A percentile compares a stretch with the other conserved stretches of the same genome.
These are phyloP conservation scores for Drosophila sp. DNA, from an alignment of 1,140 invertebrate genomes.

Conservation along the genomic window DNA sequence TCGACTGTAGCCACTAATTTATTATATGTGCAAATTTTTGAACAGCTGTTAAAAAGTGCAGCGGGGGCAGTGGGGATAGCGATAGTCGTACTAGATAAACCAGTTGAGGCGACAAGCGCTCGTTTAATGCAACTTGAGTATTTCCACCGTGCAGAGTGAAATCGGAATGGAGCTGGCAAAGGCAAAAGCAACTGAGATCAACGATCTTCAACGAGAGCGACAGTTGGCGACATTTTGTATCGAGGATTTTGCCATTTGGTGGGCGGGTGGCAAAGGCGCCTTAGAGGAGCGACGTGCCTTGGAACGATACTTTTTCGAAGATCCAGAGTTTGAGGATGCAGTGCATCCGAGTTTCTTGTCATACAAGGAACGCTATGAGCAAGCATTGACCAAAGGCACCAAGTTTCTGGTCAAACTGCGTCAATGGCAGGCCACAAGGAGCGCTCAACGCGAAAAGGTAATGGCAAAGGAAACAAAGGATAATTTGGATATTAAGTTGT, in stretches of 20 bases:
- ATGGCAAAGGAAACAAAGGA: conserved; percentile 6
- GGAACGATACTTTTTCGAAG: conserved; percentile 90
- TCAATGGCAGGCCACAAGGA: conserved; percentile 86
- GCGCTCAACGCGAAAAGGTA: background rate
- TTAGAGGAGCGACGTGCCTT: conserved; percentile 78
- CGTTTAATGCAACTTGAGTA: background rate
- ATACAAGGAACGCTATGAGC: conserved; percentile 93
- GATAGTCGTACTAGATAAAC: background rate
- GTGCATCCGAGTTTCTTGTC: conserved; percentile 91
- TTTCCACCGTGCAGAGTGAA: background rate
- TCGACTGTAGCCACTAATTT: too few species aligned
- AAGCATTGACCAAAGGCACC: conserved; percentile 90
- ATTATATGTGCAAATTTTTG: background rate
- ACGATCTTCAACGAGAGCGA: conserved; percentile 90
- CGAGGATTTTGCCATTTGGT: conserved; percentile 90
- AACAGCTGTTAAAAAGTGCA: background rate
- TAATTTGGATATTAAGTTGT: conserved; percentile 14
- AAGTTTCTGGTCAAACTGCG: conserved; percentile 89
- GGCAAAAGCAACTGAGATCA: conserved; percentile 18
- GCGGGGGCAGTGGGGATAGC: background rate
- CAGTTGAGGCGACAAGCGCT: background rate
- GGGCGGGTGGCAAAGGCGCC: conserved; percentile 91
- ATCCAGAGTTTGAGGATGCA: conserved; percentile 88
- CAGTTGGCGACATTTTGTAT: conserved; percentile 90
- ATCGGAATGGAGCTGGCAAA: background rate